These are phyloP conservation scores for Potorous gilbertii DNA, from an alignment of 2,797 vertebrate genomes.

Conservation along the genomic window DNA sequence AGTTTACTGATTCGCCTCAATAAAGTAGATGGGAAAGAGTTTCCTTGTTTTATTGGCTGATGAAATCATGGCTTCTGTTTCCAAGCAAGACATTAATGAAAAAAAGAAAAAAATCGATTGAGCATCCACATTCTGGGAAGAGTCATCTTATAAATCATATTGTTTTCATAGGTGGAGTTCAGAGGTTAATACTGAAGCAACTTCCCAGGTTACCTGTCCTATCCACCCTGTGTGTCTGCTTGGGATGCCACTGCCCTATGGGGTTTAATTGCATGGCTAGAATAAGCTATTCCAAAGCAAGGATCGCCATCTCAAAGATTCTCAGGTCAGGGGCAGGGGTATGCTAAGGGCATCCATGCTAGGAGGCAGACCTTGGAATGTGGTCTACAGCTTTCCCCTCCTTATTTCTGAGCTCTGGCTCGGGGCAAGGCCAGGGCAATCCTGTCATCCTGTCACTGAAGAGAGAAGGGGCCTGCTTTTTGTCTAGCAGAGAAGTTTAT, in stretches of 20 bases:
- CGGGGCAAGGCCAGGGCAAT: conserved; percentile 1
- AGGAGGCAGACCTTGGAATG: neutral
- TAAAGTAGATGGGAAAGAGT: neutral
- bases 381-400: neutral
- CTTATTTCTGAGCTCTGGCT: neutral
- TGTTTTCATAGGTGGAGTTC: conserved; percentile 34
- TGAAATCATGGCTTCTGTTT: neutral
- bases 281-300: neutral
- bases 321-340: no score
- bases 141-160: neutral
- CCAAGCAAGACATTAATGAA: neutral
- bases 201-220: neutral
- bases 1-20: neutral
- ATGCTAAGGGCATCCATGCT: neutral
- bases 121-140: neutral
- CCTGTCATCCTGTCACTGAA: neutral
- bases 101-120: neutral
- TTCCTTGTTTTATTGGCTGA: neutral
- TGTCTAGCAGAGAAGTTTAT: conserved; percentile 8
- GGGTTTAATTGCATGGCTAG: neutral
- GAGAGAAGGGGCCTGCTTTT: conserved; percentile 27
- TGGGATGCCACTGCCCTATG: neutral
- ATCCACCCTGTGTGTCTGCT: neutral
- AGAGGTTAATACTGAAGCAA: neutral
- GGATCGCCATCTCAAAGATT: neutral